phyloP scores from a whole-genome alignment of 2,888 invertebrate genomes.

The Sinotaia quadrata region DNA sequence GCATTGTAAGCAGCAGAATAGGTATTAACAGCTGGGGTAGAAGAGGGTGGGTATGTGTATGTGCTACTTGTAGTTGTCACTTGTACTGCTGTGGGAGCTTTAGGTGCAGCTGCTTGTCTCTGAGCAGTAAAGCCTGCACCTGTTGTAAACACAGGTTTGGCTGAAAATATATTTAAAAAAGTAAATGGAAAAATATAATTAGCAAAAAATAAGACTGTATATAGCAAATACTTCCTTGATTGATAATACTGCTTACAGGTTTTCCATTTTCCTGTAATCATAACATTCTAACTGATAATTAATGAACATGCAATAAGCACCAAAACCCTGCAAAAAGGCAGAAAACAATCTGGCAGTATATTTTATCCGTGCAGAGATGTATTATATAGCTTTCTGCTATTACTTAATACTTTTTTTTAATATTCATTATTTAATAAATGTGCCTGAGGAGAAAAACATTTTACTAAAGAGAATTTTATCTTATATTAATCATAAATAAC shows the following conservation, averaged over 20 bases:
- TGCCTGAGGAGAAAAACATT: no score
- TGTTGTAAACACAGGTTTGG: conserved; percentile 64
- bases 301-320: no score
- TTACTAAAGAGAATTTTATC: no score
- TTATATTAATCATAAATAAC: no score
- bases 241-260: not conserved
- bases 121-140: conserved; percentile 56
- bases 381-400: no score
- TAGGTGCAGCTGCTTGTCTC: conserved; percentile 57
- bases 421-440: no score
- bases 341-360: no score
- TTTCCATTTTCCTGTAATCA: no score
- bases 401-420: no score
- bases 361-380: no score
- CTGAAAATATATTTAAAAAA: conserved; percentile 44
- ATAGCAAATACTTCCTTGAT: not conserved
- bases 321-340: not conserved
- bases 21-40: conserved; percentile 57
- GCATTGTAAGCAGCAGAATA: conserved; percentile 44
- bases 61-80: conserved; percentile 60
- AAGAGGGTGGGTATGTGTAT: conserved; percentile 62
- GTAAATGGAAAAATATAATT: not conserved
- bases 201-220: not conserved
- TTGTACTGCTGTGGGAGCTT: conserved; percentile 59
- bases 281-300: no score